Conservation (phyloP, 2,113 vertebrate genomes). For the Bufo gargarizans region DNA sequence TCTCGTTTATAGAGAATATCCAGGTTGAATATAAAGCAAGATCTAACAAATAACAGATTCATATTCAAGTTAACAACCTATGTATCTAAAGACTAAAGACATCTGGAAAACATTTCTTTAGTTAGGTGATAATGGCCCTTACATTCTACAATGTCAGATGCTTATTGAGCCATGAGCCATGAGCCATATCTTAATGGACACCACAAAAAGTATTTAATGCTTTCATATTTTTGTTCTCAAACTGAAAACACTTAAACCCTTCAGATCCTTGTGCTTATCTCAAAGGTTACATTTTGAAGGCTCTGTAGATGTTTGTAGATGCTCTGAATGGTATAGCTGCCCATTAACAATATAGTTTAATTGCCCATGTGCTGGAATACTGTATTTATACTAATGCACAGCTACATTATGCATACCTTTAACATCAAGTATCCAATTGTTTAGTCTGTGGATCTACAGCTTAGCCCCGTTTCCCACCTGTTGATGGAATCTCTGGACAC, state of each 20-base stretch:
- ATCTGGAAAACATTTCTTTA: slow-evolving; percentile 58
- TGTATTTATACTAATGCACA: not conserved
- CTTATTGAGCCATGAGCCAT: slow-evolving; percentile 31
- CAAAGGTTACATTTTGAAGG: not conserved
- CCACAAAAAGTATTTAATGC: slow-evolving; percentile 55
- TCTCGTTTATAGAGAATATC: not conserved
- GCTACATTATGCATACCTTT: not conserved
- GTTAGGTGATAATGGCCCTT: slow-evolving; percentile 60
- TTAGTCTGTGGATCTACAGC: not conserved
- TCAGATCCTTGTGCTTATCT: not conserved
- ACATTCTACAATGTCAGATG: slow-evolving; percentile 49
- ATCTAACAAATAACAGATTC: not conserved
- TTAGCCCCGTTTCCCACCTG: not conserved
- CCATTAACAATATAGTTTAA: not conserved
- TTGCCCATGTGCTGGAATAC: not conserved
- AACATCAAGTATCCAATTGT: not conserved
- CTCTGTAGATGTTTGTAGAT: not conserved
- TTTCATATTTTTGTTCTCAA: slow-evolving; percentile 5
- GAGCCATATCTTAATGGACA: not conserved
- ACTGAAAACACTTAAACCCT: not conserved
- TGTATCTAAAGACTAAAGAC: slow-evolving; percentile 44
- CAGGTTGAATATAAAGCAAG: not conserved
- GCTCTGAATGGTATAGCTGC: not conserved
- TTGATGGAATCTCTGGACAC: not conserved
- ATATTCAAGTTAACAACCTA: slow-evolving; percentile 36